Evolutionary conservation across 2,888 invertebrate genomes (phyloP).

Genomic region (Bombylius major): DNA sequence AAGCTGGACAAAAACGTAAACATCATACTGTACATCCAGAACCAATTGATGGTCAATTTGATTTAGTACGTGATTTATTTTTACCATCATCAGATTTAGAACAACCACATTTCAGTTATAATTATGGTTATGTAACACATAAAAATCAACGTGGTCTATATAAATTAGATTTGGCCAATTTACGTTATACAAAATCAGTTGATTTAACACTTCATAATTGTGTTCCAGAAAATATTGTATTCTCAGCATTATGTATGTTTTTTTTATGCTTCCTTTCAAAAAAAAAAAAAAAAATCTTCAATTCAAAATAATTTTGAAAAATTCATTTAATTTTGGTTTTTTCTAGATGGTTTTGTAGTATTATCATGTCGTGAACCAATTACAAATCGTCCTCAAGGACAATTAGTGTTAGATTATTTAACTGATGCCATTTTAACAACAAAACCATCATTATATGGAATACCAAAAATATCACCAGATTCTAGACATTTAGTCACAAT

Average conservation of each 20-base stretch:
- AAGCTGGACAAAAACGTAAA: slow-evolving; percentile 56
- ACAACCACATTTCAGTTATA: slow-evolving; percentile 43
- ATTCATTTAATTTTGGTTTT: background rate
- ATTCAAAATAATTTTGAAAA: too few species aligned
- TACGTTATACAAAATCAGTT: slow-evolving; percentile 56
- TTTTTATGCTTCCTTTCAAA: background rate
- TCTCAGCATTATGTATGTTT: slow-evolving; percentile 57
- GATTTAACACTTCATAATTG: slow-evolving; percentile 61
- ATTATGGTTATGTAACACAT: slow-evolving; percentile 63
- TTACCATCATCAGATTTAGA: slow-evolving; percentile 48
- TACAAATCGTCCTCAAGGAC: slow-evolving; percentile 48
- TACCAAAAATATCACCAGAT: slow-evolving; percentile 56
- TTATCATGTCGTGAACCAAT: slow-evolving; percentile 57
- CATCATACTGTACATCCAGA: slow-evolving; percentile 61
- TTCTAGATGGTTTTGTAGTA: slow-evolving; percentile 55
- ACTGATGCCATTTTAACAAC: slow-evolving; percentile 56
- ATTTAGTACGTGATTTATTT: slow-evolving; percentile 51
- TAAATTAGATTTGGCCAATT: slow-evolving; percentile 56
- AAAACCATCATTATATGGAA: slow-evolving; percentile 49
- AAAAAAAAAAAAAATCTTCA: too few species aligned
- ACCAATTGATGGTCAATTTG: slow-evolving; percentile 63
- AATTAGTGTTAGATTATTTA: slow-evolving; percentile 56
- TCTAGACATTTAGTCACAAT: slow-evolving; percentile 55
- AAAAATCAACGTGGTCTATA: slow-evolving; percentile 58
- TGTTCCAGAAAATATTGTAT: slow-evolving; percentile 54